Base-by-base conservation (phyloP, 2,888 invertebrate genomes). In the Drosophila cracens region DNA sequence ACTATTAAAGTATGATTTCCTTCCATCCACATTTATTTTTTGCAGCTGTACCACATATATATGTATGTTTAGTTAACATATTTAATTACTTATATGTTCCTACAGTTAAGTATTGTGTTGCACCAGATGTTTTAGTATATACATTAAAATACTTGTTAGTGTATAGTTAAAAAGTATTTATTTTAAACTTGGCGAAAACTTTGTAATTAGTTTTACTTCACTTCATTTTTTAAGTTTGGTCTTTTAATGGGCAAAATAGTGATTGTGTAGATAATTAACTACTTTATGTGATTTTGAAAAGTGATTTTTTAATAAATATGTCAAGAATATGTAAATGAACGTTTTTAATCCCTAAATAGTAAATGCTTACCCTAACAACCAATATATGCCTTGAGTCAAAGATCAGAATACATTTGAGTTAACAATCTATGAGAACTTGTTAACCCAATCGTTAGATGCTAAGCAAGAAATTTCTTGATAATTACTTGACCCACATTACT, bases 201-300 rank as follows among this genome's bases (percentile, higher is more conserved):
- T 2, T 13, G 5, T 7, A 40, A 21, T 46, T 25, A n/a, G 5
- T n/a, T 48, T 34, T 46, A 46, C 3, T 33, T 38, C 2, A 58
- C 8, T 21, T 52, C 13, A 34, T 13, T 52, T 29, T 31, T 10
- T 27, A 31, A 31, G 25, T 48, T 36, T 18, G 11, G n/a, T 51
- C 46, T 46, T 46, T 2, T 13, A n/a, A 21, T 21, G 27, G 27
- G 18, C n/a, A 4, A 36, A 52, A 31, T 43, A 54, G 21, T 49
- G 27, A 13, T 36, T n/a, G 25, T 8, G 8, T n/a, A 34, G 40
- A 52, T 69, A 54, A 33, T 51, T 43, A 38, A 64, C 49, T 81
- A 68, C 72, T 60, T 68, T n/a, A 63, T 73, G 81, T 78, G 78
- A 78, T 81, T 78, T 31, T 48, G 40, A 77, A 72, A 36, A 77